Percentiles rank a stretch among this genome's conserved stretches.
Evolutionary conservation across 1,140 invertebrate genomes (phyloP).

Genomic region (Sipha flava): DNA sequence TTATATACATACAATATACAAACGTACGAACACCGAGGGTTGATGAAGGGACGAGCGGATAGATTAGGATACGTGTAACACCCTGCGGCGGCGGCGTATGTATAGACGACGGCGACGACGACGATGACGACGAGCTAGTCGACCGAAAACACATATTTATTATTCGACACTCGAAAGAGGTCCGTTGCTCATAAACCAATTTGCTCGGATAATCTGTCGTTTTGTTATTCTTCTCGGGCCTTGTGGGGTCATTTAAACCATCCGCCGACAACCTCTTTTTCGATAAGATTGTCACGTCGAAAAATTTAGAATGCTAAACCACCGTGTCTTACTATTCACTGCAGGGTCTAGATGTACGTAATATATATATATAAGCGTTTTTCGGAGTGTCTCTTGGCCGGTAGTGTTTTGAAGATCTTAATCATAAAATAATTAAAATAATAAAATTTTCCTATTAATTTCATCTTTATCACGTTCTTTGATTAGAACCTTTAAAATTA

Average conservation of each 20-base stretch:
- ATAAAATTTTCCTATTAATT: too few species aligned
- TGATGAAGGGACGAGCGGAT: not conserved
- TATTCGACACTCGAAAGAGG: not conserved
- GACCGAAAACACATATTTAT: slow-evolving; percentile 7
- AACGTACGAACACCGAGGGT: not conserved
- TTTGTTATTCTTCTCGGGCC: not conserved
- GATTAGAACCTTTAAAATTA: too few species aligned
- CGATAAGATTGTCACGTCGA: not conserved
- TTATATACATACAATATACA: not conserved
- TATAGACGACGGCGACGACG: too few species aligned
- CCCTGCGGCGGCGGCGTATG: not conserved
- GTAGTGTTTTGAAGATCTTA: too few species aligned
- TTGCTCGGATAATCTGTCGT: slow-evolving; percentile 2
- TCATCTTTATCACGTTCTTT: too few species aligned
- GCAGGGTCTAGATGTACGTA: not conserved
- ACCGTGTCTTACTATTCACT: too few species aligned
- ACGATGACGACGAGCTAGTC: not conserved
- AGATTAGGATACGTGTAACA: not conserved
- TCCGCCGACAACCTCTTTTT: not conserved
- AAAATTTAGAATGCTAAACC: not conserved
- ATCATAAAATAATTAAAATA: too few species aligned
- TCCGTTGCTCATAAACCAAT: not conserved
- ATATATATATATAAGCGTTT: not conserved
- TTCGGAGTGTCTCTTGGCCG: too few species aligned
- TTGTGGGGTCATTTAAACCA: not conserved